Percentiles rank a stretch among this genome's conserved stretches.
Conservation (phyloP, 2,113 vertebrate genomes). For the Mus musculus region GRCm39 chr6:81907001-81907500, state of each 20-base stretch:
- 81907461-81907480: neutral
- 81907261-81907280: neutral
- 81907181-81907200: neutral
- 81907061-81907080: neutral
- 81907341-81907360: neutral
- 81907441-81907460: neutral
- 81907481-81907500: neutral
- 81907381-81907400: neutral
- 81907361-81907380: neutral
- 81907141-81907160: neutral
- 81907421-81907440: neutral
- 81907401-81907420: neutral
- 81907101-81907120: neutral
- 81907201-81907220: neutral
- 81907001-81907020: neutral
- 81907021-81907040: neutral
- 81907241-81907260: neutral
- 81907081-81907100: neutral
- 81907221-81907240: neutral
- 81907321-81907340: neutral
- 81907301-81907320: neutral
- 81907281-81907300: neutral
- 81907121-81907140: slow-evolving; percentile 27
- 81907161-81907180: neutral
- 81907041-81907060: neutral